Percentiles rank a stretch among this genome's conserved stretches.
Conservation (phyloP, 2,888 invertebrate species). For the Folsomia manolachei region DNA sequence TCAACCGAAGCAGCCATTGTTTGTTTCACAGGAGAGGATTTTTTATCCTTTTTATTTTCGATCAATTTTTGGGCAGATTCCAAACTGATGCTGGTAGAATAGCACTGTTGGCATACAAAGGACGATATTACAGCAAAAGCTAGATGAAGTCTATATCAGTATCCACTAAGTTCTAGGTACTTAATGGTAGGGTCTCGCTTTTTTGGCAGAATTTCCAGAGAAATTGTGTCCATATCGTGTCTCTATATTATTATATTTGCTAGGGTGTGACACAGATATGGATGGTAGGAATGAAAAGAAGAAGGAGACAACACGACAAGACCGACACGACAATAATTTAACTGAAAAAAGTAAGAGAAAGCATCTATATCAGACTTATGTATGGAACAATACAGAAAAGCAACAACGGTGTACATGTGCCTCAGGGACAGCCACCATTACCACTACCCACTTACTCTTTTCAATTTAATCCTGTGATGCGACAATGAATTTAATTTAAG, state of each 20-base stretch:
- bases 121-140: too few relatives aligned
- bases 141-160: too few relatives aligned
- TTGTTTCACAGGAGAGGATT: neutral
- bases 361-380: neutral
- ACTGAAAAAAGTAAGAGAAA: slow-evolving; percentile 1
- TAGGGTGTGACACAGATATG: too few relatives aligned
- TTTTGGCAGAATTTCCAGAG: neutral
- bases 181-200: neutral
- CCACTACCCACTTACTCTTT: slow-evolving; percentile 1
- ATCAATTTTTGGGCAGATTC: slow-evolving; percentile 22
- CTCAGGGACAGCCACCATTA: too few relatives aligned
- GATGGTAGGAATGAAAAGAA: neutral
- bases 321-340: neutral
- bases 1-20: slow-evolving; percentile 3
- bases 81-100: slow-evolving; percentile 8
- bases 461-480: slow-evolving; percentile 9
- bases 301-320: neutral
- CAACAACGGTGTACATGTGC: too few relatives aligned
- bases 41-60: slow-evolving; percentile 7
- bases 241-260: neutral
- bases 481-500: slow-evolving; percentile 15
- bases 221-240: neutral
- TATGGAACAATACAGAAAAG: neutral
- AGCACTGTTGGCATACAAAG: neutral
- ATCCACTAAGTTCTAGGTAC: neutral